phyloP scores from a whole-genome alignment of 2,113 vertebrate species.

The Marcusenius ussheri region DNA sequence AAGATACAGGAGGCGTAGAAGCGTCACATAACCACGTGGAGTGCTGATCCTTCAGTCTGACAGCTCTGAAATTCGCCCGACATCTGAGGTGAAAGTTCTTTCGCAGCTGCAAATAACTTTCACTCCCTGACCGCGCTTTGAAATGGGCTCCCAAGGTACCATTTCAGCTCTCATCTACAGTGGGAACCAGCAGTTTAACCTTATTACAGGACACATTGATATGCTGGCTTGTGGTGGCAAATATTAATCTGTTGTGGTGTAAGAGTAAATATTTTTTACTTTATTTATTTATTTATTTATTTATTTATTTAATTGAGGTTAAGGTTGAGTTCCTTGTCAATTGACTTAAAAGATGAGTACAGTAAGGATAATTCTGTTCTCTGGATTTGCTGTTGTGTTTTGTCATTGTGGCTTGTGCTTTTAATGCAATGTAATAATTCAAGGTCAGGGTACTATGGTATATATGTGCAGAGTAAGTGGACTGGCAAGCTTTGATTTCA shows the following conservation, averaged over 20 bases:
- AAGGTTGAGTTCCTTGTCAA: slow-evolving; percentile 6
- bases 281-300: no score
- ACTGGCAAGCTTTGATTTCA: neutral
- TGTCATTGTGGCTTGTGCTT: neutral
- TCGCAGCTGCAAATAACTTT: slow-evolving; percentile 21
- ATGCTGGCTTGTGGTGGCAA: slow-evolving; percentile 31
- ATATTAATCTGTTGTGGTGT: slow-evolving; percentile 33
- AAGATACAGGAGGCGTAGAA: slow-evolving; percentile 16
- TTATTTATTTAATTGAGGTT: neutral
- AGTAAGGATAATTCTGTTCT: slow-evolving; percentile 11
- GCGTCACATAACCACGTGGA: slow-evolving; percentile 5
- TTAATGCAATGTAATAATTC: neutral
- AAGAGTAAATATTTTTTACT: slow-evolving; percentile 23
- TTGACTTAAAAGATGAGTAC: neutral
- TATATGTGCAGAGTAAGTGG: neutral
- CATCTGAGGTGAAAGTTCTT: slow-evolving; percentile 35
- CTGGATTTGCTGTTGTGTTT: neutral
- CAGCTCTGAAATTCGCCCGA: slow-evolving; percentile 33
- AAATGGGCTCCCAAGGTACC: slow-evolving; percentile 34
- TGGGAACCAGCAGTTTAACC: slow-evolving; percentile 32
- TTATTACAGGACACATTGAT: slow-evolving; percentile 33
- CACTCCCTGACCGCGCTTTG: slow-evolving; percentile 11
- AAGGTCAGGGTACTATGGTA: neutral
- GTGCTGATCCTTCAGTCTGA: slow-evolving; percentile 35
- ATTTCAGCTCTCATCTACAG: slow-evolving; percentile 20